Conservation (phyloP, 1,140 invertebrate genomes). For the Leptinotarsa texana region DNA sequence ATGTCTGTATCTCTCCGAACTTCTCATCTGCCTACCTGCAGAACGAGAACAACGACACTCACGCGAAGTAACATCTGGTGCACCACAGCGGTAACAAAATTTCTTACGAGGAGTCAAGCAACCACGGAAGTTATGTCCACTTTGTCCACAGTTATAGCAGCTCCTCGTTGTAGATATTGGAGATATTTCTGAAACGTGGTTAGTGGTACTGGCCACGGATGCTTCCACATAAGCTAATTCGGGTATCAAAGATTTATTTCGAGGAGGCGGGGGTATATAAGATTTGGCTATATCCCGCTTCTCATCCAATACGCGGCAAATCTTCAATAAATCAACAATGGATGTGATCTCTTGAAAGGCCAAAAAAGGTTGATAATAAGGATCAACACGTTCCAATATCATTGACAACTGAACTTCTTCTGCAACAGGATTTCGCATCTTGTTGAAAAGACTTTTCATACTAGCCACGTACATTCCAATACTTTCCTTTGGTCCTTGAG, state of each 20-base stretch:
- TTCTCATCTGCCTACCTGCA: no score
- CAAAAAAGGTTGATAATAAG: no score
- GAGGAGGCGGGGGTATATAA: not conserved
- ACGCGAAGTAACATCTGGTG: no score
- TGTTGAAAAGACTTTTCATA: conserved; percentile 44
- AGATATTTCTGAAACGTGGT: no score
- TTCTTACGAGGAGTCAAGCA: no score
- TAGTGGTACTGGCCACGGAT: not conserved
- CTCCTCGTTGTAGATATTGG: no score
- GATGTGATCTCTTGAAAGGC: no score
- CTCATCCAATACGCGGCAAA: not conserved
- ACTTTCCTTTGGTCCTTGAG: not conserved
- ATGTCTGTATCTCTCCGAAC: no score
- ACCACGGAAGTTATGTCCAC: not conserved
- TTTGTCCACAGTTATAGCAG: not conserved
- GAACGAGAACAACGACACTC: no score
- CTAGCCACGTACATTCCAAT: conserved; percentile 35
- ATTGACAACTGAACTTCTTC: conserved; percentile 22
- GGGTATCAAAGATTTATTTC: not conserved
- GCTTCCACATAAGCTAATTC: not conserved
- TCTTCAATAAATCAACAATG: no score
- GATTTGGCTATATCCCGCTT: not conserved
- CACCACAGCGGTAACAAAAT: no score
- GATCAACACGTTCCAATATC: not conserved
- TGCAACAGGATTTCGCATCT: conserved; percentile 6